Conservation (phyloP, 1,140 invertebrate species). For the Papilio dardanus region DNA sequence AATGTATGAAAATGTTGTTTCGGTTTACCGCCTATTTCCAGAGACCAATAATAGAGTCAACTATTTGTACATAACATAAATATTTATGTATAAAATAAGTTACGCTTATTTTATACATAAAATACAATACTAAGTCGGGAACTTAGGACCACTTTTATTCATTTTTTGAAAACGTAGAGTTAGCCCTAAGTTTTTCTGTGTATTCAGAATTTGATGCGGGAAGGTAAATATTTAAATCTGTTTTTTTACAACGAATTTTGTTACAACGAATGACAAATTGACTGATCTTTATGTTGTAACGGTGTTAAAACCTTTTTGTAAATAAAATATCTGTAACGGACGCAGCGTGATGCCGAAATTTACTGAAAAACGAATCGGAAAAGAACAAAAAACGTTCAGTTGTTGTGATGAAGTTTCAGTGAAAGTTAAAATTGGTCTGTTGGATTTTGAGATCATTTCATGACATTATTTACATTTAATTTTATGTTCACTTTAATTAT, state of each 20-base stretch:
- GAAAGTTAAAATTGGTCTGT: constrained; percentile 42
- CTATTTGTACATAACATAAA: neutral
- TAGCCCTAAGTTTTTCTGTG: neutral
- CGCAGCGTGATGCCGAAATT: neutral
- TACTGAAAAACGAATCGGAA: neutral
- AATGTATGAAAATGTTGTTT: neutral
- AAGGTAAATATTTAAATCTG: neutral
- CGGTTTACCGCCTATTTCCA: neutral
- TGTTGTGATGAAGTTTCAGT: constrained; percentile 37
- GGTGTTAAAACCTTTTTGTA: neutral
- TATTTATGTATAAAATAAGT: neutral
- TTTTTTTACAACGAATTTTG: neutral
- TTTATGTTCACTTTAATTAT: constrained; percentile 15
- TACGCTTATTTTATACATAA: neutral
- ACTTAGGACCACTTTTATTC: neutral
- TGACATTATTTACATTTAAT: constrained; percentile 35
- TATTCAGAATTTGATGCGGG: neutral
- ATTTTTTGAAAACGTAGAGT: neutral
- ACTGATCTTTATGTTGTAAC: neutral
- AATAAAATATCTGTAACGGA: constrained; percentile 22
- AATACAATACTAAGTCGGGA: neutral
- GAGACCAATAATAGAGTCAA: neutral
- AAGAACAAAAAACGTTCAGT: constrained; percentile 10
- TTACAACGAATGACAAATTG: neutral
- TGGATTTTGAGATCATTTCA: constrained; percentile 42